phyloP scores from a whole-genome alignment of 2,888 invertebrate species.

The Tigriopus californicus region DNA sequence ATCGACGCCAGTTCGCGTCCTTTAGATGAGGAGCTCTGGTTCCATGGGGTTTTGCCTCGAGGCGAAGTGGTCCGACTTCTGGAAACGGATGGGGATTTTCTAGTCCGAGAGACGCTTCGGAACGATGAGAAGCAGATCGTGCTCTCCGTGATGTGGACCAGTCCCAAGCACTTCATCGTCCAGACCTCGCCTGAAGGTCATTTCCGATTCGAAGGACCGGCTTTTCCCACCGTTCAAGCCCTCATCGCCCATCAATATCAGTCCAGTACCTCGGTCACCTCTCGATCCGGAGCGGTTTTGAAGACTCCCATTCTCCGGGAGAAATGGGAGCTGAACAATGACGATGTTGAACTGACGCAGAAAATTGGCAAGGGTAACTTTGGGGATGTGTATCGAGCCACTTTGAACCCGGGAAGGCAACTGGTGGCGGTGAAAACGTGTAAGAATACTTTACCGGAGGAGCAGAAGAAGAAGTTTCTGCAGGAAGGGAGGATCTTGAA shows the following conservation, averaged over 20 bases:
- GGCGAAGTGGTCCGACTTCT: constrained; percentile 84
- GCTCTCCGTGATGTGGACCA: constrained; percentile 84
- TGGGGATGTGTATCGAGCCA: constrained; percentile 87
- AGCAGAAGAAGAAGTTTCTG: constrained; percentile 75
- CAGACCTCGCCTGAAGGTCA: constrained; percentile 67
- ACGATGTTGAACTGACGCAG: constrained; percentile 71
- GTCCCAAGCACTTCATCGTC: constrained; percentile 91
- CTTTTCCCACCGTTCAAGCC: constrained; percentile 41
- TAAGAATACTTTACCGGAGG: constrained; percentile 76
- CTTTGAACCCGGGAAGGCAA: constrained; percentile 49
- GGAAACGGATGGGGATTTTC: constrained; percentile 78
- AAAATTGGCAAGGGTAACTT: constrained; percentile 94
- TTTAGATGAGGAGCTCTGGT: constrained; percentile 80
- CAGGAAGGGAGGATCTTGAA: constrained; percentile 88
- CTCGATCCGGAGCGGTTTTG: constrained; percentile 73
- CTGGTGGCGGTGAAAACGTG: constrained; percentile 92
- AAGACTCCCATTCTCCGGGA: constrained; percentile 67
- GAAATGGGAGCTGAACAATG: constrained; percentile 88
- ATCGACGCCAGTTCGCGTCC: constrained; percentile 20
- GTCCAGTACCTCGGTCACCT: constrained; percentile 70
- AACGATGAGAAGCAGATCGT: constrained; percentile 34
- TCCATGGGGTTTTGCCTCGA: constrained; percentile 84
- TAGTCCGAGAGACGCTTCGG: constrained; percentile 69
- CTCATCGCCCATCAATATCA: constrained; percentile 72
- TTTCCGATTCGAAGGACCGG: constrained; percentile 46